Base-by-base conservation (phyloP, 2,113 vertebrate species). In the Elachura formosa region DNA sequence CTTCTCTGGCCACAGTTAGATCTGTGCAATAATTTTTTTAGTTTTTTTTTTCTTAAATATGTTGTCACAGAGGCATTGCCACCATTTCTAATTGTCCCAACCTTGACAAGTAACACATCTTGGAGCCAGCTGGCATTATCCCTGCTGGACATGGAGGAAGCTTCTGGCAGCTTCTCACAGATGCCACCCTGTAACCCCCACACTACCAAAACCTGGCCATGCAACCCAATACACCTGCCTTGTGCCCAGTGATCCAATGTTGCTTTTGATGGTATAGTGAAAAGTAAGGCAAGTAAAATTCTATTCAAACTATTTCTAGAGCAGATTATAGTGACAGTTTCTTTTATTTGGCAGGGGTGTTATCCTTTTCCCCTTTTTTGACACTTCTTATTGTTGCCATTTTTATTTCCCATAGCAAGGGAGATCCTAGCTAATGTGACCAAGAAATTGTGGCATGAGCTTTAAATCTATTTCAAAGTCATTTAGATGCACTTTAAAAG, bases 21-120 rank as follows among this genome's bases (percentile, higher is more conserved):
- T 28, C 14, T 10, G 26, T 0, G 0, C 7, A 59, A 33, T 31
- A 36, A 33, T 14, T 23, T 59, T 14, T 36, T 6, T 6, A 14
- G 25, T 28, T 4, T 18, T 48, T 20, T 29, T 43, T 19, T 17
- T 26, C 45, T 59, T 23, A 59, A 52, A 51, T 33, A 26, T 38
- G 6, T 23, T 59, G 10, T 22, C 22, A 14, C 0, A 0, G 33
- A 45, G 26, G 14, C 11, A 22, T 86, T 58, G 14, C 26, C 18
- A 33, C 8, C 2, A 23, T 67, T 67, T 59, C 52, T 58, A 36
- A 26, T 36, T 22, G 31, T 36, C 22, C 33, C 11, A 33, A 33
- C 11, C 26, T 52, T 52, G 33, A 36, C 22, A 52, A 68, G 38
- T 23, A 22, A 22, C 62, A 52, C 45, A 19, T 19, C 18, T 38